Evolutionary conservation across 2,888 invertebrate genomes (phyloP), one percentile per base, ranked within the genome.

Genomic region (Tetanocera ferruginea): DNA sequence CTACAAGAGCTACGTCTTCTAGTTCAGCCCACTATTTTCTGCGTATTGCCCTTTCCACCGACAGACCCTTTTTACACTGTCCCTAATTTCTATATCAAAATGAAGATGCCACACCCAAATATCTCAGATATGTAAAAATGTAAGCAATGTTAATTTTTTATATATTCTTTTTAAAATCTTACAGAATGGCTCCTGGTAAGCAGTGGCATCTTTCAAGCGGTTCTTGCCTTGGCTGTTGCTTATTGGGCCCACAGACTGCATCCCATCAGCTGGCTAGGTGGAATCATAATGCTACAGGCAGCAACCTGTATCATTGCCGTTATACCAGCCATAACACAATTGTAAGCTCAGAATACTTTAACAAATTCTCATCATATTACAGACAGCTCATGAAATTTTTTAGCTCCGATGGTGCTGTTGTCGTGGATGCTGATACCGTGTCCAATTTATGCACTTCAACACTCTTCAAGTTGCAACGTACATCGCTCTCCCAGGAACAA

Each of bases 241-340:
- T 92, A 92, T 83, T 93, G 91, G 91, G 92, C 93, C 0, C 91
- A 92, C 80, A 90, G 90, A 84, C 90, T 91, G 52, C 93, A 93
- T 84, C 90, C 92, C 76, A 90, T 91, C 31, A 90, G 91, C 5
- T 93, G 93, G 93, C 87, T 93, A 9, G 92, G 92, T 66, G 91
- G 90, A 4, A 86, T 92, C 1, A 88, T 91, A 5, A 91, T 93
- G 78, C 83, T 92, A 28, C 92, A 93, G 83, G 90, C 92, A 1
- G 86, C 89, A n/a, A 86, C 90, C 14, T 91, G 91, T 79, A 84
- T 92, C 31, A 80, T 90, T 19, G 86, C 92, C 23, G 89, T 92
- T 34, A 91, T 93, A 80, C 93, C 93, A 8, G 91, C 92, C 79
- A 88, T 92, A 34, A 91, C 91, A 62, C 90, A 91, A 80, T 88